A percentile compares a stretch with the other conserved stretches of the same genome.
Evolutionary conservation across 2,113 vertebrate genomes (phyloP).

Genomic region (Grantiella picta): DNA sequence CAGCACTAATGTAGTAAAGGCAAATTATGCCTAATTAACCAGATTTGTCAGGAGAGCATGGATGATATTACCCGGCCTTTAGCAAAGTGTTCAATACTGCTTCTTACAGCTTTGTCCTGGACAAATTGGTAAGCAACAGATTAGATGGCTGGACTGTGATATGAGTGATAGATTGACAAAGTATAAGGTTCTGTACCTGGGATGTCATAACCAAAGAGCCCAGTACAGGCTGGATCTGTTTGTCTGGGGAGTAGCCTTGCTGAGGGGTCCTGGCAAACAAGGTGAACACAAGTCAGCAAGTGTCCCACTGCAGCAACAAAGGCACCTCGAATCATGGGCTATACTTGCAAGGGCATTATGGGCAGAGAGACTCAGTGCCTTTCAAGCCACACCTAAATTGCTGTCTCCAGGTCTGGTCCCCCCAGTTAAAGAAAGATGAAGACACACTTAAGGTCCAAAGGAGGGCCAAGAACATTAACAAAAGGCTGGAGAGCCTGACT

Average conservation of each 20-base stretch:
- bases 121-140: neutral
- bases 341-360: neutral
- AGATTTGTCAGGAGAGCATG: neutral
- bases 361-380: fast-evolving
- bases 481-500: neutral
- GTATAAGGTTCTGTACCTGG: no score
- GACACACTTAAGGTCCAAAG: neutral
- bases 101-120: neutral
- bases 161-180: neutral
- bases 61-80: neutral
- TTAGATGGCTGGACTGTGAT: neutral
- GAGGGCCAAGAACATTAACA: neutral
- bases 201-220: no score
- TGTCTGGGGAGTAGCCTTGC: no score
- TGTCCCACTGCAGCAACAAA: neutral
- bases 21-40: neutral
- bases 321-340: neutral
- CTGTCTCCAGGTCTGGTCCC: neutral
- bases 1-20: neutral
- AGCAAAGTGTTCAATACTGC: neutral
- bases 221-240: no score
- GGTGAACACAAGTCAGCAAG: fast-evolving
- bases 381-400: neutral
- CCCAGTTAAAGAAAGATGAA: neutral
- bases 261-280: neutral